Percentiles rank a stretch among this genome's conserved stretches.
Conservation (phyloP, 2,888 invertebrate species). For the Acronicta leporina region DNA sequence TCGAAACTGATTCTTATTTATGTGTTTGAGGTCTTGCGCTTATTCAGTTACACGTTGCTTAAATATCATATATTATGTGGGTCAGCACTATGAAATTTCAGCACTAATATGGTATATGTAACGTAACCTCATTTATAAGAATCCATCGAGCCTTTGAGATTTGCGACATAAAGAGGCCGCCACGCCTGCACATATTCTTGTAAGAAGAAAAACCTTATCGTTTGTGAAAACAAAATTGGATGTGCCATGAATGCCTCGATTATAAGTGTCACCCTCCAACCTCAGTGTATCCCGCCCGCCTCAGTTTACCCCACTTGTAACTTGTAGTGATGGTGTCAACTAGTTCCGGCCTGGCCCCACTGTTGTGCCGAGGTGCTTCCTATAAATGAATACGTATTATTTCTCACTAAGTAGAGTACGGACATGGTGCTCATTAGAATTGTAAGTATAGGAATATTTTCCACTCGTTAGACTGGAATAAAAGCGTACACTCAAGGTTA, state of each 20-base stretch:
- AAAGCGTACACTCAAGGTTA: not conserved
- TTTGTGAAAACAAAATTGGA: too few species aligned
- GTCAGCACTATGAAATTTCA: too few species aligned
- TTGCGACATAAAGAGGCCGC: not conserved
- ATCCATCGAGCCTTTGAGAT: too few species aligned
- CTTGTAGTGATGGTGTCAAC: not conserved
- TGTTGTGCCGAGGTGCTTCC: too few species aligned
- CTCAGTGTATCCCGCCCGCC: slow-evolving; percentile 3
- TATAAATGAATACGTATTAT: not conserved
- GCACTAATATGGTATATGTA: too few species aligned
- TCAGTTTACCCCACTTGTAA: not conserved
- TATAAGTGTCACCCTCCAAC: slow-evolving; percentile 7
- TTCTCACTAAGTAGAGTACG: not conserved
- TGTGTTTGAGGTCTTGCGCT: too few species aligned
- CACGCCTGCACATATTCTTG: too few species aligned
- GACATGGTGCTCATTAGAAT: not conserved
- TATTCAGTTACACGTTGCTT: too few species aligned
- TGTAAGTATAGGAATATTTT: not conserved
- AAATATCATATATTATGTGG: too few species aligned
- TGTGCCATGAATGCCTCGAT: not conserved
- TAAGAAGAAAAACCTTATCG: too few species aligned
- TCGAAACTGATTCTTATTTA: too few species aligned
- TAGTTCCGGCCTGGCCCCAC: not conserved
- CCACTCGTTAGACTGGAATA: not conserved
- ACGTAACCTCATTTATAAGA: too few species aligned